Conservation (phyloP, 2,888 invertebrate genomes). For the Argynnis bischoffii region DNA sequence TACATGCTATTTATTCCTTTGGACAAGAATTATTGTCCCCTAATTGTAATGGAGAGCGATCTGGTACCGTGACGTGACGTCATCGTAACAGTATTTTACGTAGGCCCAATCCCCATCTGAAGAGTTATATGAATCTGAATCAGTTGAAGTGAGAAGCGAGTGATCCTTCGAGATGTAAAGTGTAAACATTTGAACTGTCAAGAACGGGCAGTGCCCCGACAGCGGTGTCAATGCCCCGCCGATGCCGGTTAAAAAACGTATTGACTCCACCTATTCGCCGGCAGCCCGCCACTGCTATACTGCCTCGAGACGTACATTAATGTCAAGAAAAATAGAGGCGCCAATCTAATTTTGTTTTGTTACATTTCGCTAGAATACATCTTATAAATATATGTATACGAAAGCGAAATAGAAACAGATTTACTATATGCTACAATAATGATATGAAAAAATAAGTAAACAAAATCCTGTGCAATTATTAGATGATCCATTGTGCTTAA, state of each 20-base stretch:
- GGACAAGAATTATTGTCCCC: background rate
- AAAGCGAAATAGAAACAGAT: background rate
- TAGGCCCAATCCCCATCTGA: constrained; percentile 12
- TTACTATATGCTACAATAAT: too few species aligned
- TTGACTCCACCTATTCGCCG: constrained; percentile 69
- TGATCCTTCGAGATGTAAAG: constrained; percentile 72
- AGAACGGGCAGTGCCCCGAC: constrained; percentile 80
- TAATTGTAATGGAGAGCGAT: background rate
- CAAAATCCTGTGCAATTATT: too few species aligned
- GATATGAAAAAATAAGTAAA: too few species aligned
- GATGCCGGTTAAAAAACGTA: constrained; percentile 79
- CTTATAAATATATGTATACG: background rate
- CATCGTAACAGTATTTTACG: constrained; percentile 29
- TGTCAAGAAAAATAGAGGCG: constrained; percentile 51
- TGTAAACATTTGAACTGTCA: constrained; percentile 82
- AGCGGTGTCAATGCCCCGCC: constrained; percentile 76
- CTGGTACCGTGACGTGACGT: constrained; percentile 19
- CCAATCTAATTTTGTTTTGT: constrained; percentile 29
- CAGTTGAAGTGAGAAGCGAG: constrained; percentile 54
- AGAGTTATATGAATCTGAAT: constrained; percentile 33
- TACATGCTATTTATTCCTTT: background rate
- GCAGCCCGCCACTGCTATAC: constrained; percentile 40
- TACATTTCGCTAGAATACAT: constrained; percentile 13
- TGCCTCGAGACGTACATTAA: constrained; percentile 56
- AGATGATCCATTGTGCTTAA: too few species aligned